Percentiles rank a stretch among this genome's conserved stretches.
Evolutionary conservation across 2,797 vertebrate species (phyloP).

Genomic region (Hippoglossus hippoglossus): DNA sequence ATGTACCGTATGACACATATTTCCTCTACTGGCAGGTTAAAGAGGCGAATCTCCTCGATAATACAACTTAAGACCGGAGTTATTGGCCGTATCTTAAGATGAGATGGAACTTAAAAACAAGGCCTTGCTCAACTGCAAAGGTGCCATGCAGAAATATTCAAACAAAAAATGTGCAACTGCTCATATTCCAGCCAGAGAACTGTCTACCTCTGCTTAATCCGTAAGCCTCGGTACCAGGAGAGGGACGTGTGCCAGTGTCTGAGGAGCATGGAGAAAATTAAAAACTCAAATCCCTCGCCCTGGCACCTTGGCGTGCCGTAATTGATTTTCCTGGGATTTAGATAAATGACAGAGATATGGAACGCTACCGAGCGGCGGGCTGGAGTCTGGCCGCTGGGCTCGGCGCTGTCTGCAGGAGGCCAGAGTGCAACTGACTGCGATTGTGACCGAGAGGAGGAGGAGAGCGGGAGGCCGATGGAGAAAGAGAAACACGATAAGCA

Average conservation of each 20-base stretch:
- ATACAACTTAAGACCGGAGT: too few species aligned
- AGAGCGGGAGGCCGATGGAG: slow-evolving; percentile 20
- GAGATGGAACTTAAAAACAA: too few species aligned
- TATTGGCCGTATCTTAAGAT: too few species aligned
- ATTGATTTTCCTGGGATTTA: slow-evolving; percentile 78
- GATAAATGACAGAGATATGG: slow-evolving; percentile 74
- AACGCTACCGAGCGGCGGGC: slow-evolving; percentile 29
- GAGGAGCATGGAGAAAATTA: slow-evolving; percentile 55
- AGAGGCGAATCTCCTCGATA: too few species aligned
- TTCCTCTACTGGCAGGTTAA: too few species aligned
- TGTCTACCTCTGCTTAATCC: slow-evolving; percentile 64
- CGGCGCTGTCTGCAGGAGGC: slow-evolving; percentile 54
- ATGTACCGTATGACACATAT: too few species aligned
- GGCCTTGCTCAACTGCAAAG: too few species aligned
- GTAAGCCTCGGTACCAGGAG: slow-evolving; percentile 45
- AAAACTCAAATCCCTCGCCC: slow-evolving; percentile 65
- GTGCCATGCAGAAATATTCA: slow-evolving; percentile 11
- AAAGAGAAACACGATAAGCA: slow-evolving; percentile 20
- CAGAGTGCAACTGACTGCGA: slow-evolving; percentile 47
- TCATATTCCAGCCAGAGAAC: slow-evolving; percentile 47
- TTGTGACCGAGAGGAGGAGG: slow-evolving; percentile 28
- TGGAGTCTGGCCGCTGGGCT: slow-evolving; percentile 39
- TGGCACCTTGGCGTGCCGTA: slow-evolving; percentile 51
- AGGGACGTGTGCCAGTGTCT: slow-evolving; percentile 39
- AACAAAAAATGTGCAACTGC: slow-evolving; percentile 34